Conservation (phyloP, 2,113 vertebrate species). For the Coreoperca whiteheadi region DNA sequence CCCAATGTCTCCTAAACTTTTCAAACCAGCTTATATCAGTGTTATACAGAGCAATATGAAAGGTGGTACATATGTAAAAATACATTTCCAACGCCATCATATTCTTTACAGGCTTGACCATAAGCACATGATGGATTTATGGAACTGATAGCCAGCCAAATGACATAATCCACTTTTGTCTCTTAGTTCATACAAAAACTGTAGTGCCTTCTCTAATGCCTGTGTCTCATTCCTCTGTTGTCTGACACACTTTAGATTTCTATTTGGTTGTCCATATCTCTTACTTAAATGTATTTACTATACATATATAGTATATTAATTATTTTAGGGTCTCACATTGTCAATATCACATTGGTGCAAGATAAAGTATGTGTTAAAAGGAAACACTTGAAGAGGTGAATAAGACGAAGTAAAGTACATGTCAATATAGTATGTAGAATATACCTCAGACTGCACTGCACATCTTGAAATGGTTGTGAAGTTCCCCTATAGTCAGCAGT, state of each 20-base stretch:
- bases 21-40: constrained; percentile 3
- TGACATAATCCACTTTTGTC: constrained; percentile 24
- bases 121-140: constrained; percentile 69
- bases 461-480: constrained; percentile 62
- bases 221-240: background rate
- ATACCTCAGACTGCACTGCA: constrained; percentile 30
- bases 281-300: background rate
- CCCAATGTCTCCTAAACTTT: constrained; percentile 5
- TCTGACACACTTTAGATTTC: background rate
- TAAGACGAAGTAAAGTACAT: constrained; percentile 22
- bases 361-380: background rate
- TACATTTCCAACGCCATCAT: constrained; percentile 24
- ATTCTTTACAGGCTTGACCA: constrained; percentile 45
- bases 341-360: background rate
- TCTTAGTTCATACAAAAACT: constrained; percentile 23
- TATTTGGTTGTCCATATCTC: background rate
- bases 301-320: too few species aligned
- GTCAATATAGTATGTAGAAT: constrained; percentile 19
- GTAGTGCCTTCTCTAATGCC: background rate
- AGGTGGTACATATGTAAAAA: constrained; percentile 23
- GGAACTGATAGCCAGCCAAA: constrained; percentile 24
- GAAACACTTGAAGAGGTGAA: constrained; percentile 16
- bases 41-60: constrained; percentile 28
- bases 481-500: constrained; percentile 57
- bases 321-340: background rate